Percentiles rank a stretch among this genome's conserved stretches.
phyloP scores from a whole-genome alignment of 2,113 vertebrate species.

The Mesoclemmys tuberculata region DNA sequence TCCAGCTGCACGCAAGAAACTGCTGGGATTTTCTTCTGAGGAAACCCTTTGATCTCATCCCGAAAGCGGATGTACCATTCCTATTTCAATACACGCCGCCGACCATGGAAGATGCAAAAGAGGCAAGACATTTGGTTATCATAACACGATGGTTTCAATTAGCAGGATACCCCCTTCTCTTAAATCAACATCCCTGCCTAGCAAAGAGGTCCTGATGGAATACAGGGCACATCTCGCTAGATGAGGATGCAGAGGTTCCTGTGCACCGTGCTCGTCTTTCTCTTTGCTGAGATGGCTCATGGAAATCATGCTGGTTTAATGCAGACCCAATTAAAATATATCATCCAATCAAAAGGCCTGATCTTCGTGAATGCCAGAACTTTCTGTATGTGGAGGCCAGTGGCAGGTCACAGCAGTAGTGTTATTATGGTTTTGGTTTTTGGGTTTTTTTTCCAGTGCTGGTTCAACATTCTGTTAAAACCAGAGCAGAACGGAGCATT shows the following conservation, averaged over 20 bases:
- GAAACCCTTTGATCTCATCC: slow-evolving; percentile 68
- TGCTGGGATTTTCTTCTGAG: slow-evolving; percentile 60
- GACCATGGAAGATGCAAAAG: slow-evolving; percentile 48
- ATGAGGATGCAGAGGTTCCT: not conserved
- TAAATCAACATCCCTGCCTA: slow-evolving; percentile 14
- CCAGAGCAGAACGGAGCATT: not conserved
- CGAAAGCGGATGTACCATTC: not conserved
- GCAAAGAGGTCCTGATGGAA: slow-evolving; percentile 12
- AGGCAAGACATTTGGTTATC: slow-evolving; percentile 55
- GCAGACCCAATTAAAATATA: slow-evolving; percentile 17
- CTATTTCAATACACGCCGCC: not conserved
- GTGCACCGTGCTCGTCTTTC: not conserved
- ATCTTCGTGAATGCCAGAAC: not conserved
- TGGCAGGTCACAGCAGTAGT: not conserved
- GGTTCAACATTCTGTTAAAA: not conserved
- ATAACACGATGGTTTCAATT: slow-evolving; percentile 40
- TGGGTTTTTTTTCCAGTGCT: not conserved
- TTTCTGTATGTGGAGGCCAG: slow-evolving; percentile 15
- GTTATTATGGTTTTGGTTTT: not conserved
- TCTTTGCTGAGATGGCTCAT: not conserved
- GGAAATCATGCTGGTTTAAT: slow-evolving; percentile 46
- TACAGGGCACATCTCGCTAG: slow-evolving; percentile 26
- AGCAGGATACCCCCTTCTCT: not conserved
- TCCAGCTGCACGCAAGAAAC: slow-evolving; percentile 74
- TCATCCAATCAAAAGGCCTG: slow-evolving; percentile 1